A percentile compares a stretch with the other conserved stretches of the same genome.
phyloP scores from a whole-genome alignment of 2,113 vertebrate species.

The Rhegmatorhina hoffmannsi region DNA sequence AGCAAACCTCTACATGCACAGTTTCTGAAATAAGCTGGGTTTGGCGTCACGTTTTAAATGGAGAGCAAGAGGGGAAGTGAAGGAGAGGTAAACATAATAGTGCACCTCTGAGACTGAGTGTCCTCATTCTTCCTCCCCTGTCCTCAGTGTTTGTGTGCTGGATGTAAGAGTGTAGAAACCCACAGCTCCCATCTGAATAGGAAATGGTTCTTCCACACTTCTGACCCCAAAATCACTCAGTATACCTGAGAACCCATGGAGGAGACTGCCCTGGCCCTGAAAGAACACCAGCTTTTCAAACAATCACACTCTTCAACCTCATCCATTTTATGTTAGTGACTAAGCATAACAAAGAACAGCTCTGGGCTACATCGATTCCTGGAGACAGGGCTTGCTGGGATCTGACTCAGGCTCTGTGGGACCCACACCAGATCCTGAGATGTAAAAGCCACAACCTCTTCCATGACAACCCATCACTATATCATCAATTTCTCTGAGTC shows the following conservation, averaged over 20 bases:
- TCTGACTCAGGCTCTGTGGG: not conserved
- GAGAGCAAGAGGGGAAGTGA: not conserved
- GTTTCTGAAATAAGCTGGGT: not conserved
- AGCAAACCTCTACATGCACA: not conserved
- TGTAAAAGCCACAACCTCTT: not conserved
- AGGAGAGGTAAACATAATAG: not conserved
- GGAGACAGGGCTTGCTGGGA: not conserved
- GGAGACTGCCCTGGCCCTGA: not conserved
- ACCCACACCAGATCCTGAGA: not conserved
- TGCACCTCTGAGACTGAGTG: not conserved
- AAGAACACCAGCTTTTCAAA: not conserved
- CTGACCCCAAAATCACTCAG: not conserved
- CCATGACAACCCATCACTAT: not conserved
- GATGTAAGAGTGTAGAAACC: not conserved
- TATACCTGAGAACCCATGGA: not conserved
- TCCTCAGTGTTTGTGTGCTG: not conserved
- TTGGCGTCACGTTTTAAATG: not conserved
- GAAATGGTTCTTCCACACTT: not conserved
- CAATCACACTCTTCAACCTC: not conserved
- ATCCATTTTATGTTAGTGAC: accelerated
- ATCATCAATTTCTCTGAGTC: not conserved
- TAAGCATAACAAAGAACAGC: not conserved
- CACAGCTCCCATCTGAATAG: not conserved
- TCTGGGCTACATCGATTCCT: not conserved
- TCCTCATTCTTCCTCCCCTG: accelerated